Conservation (phyloP, 1,140 invertebrate genomes). For the Sinella curviseta region DNA sequence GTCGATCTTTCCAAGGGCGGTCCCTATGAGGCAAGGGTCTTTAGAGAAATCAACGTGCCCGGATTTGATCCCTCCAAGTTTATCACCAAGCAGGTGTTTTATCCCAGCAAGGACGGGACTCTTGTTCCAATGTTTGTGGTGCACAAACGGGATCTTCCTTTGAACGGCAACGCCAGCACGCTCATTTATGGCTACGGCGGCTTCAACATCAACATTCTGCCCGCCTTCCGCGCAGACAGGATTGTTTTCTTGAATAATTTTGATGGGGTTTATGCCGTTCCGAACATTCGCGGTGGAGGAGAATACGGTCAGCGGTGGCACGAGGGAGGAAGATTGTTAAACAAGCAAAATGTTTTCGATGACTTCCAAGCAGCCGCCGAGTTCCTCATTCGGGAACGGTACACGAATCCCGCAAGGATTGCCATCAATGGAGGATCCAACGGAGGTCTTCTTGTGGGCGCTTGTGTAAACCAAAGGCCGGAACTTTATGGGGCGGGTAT, state of each 20-base stretch:
- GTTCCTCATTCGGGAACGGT: slow-evolving; percentile 62
- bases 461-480: slow-evolving; percentile 64
- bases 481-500: slow-evolving; percentile 65
- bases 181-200: slow-evolving; percentile 98
- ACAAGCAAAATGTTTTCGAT: slow-evolving; percentile 69
- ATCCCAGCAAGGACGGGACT: slow-evolving; percentile 64
- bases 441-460: slow-evolving; percentile 67
- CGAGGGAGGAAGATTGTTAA: slow-evolving; percentile 60
- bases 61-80: slow-evolving; percentile 12
- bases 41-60: not conserved
- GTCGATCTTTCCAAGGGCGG: slow-evolving; percentile 70
- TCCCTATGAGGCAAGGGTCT: not conserved
- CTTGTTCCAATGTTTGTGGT: slow-evolving; percentile 67
- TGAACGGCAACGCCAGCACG: slow-evolving; percentile 67
- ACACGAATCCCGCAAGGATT: slow-evolving; percentile 60
- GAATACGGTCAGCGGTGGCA: slow-evolving; percentile 70
- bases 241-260: slow-evolving; percentile 62
- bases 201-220: slow-evolving; percentile 89
- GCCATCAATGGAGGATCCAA: slow-evolving; percentile 66
- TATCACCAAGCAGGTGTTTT: slow-evolving; percentile 61
- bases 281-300: slow-evolving; percentile 67
- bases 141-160: slow-evolving; percentile 55
- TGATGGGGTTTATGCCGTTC: slow-evolving; percentile 60
- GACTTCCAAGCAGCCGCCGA: slow-evolving; percentile 66
- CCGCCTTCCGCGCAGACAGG: slow-evolving; percentile 62